These are phyloP conservation scores for Microcebus tavaratra DNA, from an alignment of 2,113 vertebrate species.

Conservation along the genomic window DNA sequence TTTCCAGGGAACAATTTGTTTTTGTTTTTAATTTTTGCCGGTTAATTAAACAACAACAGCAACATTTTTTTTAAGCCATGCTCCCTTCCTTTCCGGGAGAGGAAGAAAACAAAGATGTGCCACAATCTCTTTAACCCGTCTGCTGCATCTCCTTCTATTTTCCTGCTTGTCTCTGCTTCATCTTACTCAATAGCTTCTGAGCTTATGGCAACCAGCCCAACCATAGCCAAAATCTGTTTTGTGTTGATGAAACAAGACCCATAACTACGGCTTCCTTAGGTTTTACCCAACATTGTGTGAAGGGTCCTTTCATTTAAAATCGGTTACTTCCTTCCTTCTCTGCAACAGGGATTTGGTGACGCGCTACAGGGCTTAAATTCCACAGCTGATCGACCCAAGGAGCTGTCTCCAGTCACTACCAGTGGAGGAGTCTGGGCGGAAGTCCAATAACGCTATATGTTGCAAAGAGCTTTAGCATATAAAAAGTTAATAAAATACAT, in stretches of 20 bases:
- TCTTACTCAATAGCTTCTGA: constrained; percentile 73
- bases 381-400: constrained; percentile 59
- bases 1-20: too few species aligned
- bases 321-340: constrained; percentile 57
- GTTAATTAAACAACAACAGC: too few species aligned
- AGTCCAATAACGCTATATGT: constrained; percentile 35
- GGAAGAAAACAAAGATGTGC: not conserved
- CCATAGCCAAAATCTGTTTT: constrained; percentile 72
- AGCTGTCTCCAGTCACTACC: constrained; percentile 36
- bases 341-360: not conserved
- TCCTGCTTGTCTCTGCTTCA: not conserved
- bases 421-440: not conserved
- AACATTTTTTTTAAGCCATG: not conserved
- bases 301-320: constrained; percentile 69
- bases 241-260: constrained; percentile 73
- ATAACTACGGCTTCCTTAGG: constrained; percentile 61
- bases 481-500: not conserved
- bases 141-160: not conserved
- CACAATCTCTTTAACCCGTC: not conserved
- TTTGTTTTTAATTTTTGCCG: too few species aligned
- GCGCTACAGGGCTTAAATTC: not conserved
- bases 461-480: not conserved
- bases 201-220: constrained; percentile 63
- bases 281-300: constrained; percentile 53
- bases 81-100: not conserved